Base-by-base conservation (phyloP, 2,113 vertebrate species). In the Microcebus tavaratra region DNA sequence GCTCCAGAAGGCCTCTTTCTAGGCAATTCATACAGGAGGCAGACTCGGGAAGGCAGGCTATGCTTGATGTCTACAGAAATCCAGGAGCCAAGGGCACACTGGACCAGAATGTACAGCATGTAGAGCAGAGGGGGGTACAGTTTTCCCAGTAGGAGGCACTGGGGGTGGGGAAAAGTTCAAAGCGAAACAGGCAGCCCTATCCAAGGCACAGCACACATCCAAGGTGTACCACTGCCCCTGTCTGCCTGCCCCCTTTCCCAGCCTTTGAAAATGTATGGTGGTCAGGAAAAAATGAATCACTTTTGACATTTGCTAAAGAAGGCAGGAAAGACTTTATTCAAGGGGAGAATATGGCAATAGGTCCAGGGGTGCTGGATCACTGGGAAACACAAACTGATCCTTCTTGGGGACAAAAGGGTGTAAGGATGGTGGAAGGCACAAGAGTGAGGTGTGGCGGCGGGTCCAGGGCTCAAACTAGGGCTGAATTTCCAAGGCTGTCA, bases 1-100 rank as follows among this genome's bases (percentile, higher is more conserved):
- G 63, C 23, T 1, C 25, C 89, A 97, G 95, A 96, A 97, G 96
- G 48, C 91, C 95, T 98, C 98, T 97, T 97, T 97, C 85, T n/a
- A 92, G 97, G 98, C 98, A 98, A 98, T 98, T 97, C 98, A 97
- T 98, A 98, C 91, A 93, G 96, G 98, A 98, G 86, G 67, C 96
- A 95, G 97, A 93, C 96, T 97, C 82, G 83, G 96, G 96, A 15
- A 98, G 91, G 67, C 95, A 95, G 97, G 91, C 96, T n/a, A 94
- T 97, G 94, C 97, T 73, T 91, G 94, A 94, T 61, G 97, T 79
- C 93, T 97, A 96, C 98, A 98, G 98, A 98, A 97, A 97, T 97
- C 96, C 94, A 21, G 82, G 85, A 97, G 97, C 95, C 97, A 96
- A 78, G 97, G 78, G 73, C 39, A 39, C 61, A 79, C 36, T 67